Evolutionary conservation across 1,140 invertebrate species (phyloP).

Genomic region (Macrotrachela quadricornifera): DNA sequence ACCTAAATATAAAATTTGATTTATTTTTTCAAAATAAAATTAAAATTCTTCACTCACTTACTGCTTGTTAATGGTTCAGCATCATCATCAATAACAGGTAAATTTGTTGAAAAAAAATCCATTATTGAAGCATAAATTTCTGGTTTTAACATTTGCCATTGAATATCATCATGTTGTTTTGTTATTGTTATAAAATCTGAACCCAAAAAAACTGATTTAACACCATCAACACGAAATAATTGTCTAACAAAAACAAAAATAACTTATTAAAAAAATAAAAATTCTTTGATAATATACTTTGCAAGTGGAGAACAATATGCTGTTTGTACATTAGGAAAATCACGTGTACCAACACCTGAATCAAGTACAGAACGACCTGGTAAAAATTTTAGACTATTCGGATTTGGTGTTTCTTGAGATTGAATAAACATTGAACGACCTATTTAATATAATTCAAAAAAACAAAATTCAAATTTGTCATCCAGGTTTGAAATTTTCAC

Average conservation of each 20-base stretch:
- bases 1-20: background rate
- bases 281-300: slow-evolving; percentile 16
- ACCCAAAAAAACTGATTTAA: slow-evolving; percentile 82
- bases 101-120: slow-evolving; percentile 87
- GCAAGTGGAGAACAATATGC: slow-evolving; percentile 56
- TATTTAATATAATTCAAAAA: no score
- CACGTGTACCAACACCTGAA: slow-evolving; percentile 50
- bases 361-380: slow-evolving; percentile 69
- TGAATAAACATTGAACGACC: slow-evolving; percentile 66
- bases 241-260: slow-evolving; percentile 41
- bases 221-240: slow-evolving; percentile 80
- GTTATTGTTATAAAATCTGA: slow-evolving; percentile 90
- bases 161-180: slow-evolving; percentile 53
- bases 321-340: slow-evolving; percentile 57
- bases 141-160: slow-evolving; percentile 78
- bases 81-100: slow-evolving; percentile 63
- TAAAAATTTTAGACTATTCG: slow-evolving; percentile 90
- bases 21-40: background rate
- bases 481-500: no score
- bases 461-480: no score
- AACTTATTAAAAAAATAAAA: background rate
- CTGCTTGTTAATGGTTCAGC: slow-evolving; percentile 35
- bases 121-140: slow-evolving; percentile 94
- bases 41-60: slow-evolving; percentile 1
- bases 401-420: slow-evolving; percentile 96